Base-by-base conservation (phyloP, 2,888 invertebrate species). In the Drosophila gaucha region DNA sequence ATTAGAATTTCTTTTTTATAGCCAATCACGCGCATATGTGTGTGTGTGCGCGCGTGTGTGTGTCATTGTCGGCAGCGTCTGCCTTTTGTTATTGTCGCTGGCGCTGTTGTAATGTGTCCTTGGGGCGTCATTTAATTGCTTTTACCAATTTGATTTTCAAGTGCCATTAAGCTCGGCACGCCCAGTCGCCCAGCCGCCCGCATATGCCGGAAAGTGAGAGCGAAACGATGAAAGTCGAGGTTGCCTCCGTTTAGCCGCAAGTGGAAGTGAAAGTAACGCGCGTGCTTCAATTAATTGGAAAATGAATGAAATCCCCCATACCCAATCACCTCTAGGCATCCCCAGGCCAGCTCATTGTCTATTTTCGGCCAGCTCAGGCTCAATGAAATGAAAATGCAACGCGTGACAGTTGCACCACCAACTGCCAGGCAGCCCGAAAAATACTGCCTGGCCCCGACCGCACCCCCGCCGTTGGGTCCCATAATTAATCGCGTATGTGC, bases 81-180 rank as follows among this genome's bases (percentile, higher is more conserved):
- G 60, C 38, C 36, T 49, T 51, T 33, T 63, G 76, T 63, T 72
- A 69, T 62, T 73, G 74, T 51, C 49, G 38, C 44, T 56, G 71
- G 44, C 68, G 79, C 59, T 73, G 86, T 60, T 88, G 90, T 90
- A 90, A 91, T 91, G 86, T 91, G 91, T 91, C 90, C 90, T 90
- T 90, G 91, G 90, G 90, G 91, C 91, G 90, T 91, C 90, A 87
- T 91, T 91, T 90, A 90, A 90, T 90, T 90, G 90, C 90, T 90
- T 91, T 87, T 89, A 86, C 88, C 86, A 90, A 90, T 90, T 90
- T 89, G 86, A 82, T 89, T 90, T 90, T 90, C 84, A 89, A 90
- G 89, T 89, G 89, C 89, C 88, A 89, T 89, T 90, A 89, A 90
- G 88, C 88, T 86, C 67, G 84, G 79, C 85, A 77, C 77, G 80